Conservation (phyloP, 2,113 vertebrate species). For the Campylomormyrus numenius region DNA sequence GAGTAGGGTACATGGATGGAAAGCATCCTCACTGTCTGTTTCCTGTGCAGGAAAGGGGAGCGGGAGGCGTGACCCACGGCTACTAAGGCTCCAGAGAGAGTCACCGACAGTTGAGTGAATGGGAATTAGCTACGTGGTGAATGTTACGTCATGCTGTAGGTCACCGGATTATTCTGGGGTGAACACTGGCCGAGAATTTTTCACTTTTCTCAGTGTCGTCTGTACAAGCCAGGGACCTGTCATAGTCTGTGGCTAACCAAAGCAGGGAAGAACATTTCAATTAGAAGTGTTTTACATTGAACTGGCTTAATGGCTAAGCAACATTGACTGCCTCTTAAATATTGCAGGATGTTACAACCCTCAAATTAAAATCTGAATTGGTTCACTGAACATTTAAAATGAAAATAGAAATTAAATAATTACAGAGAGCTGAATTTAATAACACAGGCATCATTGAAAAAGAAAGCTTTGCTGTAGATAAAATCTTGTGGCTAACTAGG, state of each 20-base stretch:
- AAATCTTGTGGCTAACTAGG: not conserved
- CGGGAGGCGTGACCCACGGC: not conserved
- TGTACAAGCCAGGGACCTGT: not conserved
- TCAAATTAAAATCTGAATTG: constrained; percentile 3
- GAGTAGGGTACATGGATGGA: constrained; percentile 5
- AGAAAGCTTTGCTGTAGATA: not conserved
- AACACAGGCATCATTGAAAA: not conserved
- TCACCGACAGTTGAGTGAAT: constrained; percentile 25
- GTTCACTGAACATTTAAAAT: not conserved
- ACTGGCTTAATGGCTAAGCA: not conserved
- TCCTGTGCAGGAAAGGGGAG: constrained; percentile 31
- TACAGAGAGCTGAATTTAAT: not conserved
- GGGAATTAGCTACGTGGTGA: constrained; percentile 2
- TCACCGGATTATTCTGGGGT: not conserved
- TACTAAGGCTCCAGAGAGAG: constrained; percentile 21
- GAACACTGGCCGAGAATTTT: not conserved
- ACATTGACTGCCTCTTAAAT: not conserved
- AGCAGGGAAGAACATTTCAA: not conserved
- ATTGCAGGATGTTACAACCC: not conserved
- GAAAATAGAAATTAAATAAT: not conserved
- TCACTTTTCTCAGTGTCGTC: not conserved
- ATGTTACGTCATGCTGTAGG: not conserved
- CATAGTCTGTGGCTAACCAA: not conserved
- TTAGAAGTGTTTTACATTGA: not conserved
- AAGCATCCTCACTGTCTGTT: constrained; percentile 15